Percentiles rank a stretch among this genome's conserved stretches.
These are phyloP conservation scores for Saguinus imperator DNA, from an alignment of 2,113 vertebrate genomes.

Conservation along the genomic window DNA sequence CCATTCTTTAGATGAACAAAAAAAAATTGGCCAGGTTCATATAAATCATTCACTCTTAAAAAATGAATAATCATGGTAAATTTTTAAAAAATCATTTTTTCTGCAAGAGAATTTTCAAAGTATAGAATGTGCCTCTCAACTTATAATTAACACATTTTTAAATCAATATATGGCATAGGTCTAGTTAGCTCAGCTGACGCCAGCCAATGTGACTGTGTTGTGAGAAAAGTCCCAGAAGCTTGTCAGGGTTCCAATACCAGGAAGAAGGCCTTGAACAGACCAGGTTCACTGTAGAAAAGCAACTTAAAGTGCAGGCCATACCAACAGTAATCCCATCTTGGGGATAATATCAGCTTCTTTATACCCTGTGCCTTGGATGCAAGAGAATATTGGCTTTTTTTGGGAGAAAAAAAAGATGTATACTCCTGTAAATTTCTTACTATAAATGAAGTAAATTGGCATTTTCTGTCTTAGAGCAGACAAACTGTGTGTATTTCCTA, in stretches of 20 bases:
- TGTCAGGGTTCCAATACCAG: neutral
- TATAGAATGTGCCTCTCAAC: neutral
- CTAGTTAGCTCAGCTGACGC: neutral
- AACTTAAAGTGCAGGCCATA: neutral
- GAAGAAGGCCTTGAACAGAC: neutral
- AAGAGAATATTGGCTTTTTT: neutral
- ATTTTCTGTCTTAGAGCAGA: neutral
- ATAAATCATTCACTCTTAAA: neutral
- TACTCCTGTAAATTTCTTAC: neutral
- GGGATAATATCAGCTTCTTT: neutral
- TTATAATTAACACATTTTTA: slow-evolving; percentile 12
- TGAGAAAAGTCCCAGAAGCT: neutral
- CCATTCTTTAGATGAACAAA: neutral
- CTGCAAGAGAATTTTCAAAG: slow-evolving; percentile 30
- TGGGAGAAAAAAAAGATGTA: rapidly evolving
- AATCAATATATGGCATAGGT: neutral
- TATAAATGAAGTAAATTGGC: neutral
- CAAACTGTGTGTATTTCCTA: neutral
- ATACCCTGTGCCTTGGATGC: neutral
- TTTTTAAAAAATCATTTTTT: slow-evolving; percentile 10
- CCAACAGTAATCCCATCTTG: neutral
- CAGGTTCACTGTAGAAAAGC: neutral
- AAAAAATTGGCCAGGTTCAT: neutral
- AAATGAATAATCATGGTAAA: neutral
- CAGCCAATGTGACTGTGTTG: neutral